These are phyloP conservation scores for Copsychus sechellarum DNA, from an alignment of 2,113 vertebrate species.

Conservation along the genomic window DNA sequence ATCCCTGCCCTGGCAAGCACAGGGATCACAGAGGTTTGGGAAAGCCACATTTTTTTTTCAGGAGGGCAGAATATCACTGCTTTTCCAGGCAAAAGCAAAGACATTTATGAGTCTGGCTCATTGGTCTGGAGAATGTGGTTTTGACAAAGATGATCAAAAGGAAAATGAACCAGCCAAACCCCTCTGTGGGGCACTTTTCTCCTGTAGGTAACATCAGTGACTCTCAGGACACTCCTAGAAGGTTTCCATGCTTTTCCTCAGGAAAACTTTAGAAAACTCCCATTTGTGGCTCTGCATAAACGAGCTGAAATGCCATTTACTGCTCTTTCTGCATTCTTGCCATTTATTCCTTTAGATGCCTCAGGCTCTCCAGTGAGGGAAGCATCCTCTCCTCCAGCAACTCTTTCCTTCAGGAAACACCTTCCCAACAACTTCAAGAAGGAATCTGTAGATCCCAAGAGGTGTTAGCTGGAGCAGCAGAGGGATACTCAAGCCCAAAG, in stretches of 20 bases:
- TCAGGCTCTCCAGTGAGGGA: neutral
- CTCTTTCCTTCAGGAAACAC: neutral
- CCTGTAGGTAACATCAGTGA: neutral
- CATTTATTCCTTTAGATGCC: neutral
- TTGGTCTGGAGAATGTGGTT: neutral
- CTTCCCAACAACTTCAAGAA: neutral
- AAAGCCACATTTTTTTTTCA: neutral
- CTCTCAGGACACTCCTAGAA: neutral
- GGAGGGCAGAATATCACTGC: neutral
- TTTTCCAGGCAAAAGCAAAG: conserved; percentile 30
- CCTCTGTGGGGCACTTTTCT: neutral
- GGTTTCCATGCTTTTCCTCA: neutral
- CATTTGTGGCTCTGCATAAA: neutral
- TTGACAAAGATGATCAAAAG: neutral
- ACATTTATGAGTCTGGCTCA: neutral
- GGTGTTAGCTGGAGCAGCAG: neutral
- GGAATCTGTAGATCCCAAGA: neutral
- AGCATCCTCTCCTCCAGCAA: neutral
- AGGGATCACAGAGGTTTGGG: neutral
- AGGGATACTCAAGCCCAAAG: neutral
- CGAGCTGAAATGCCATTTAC: neutral
- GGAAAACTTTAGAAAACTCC: neutral
- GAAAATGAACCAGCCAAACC: neutral
- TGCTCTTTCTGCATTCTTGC: neutral
- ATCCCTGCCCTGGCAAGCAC: neutral